Conservation (phyloP, 2,113 vertebrate species). For the Equus przewalskii region DNA sequence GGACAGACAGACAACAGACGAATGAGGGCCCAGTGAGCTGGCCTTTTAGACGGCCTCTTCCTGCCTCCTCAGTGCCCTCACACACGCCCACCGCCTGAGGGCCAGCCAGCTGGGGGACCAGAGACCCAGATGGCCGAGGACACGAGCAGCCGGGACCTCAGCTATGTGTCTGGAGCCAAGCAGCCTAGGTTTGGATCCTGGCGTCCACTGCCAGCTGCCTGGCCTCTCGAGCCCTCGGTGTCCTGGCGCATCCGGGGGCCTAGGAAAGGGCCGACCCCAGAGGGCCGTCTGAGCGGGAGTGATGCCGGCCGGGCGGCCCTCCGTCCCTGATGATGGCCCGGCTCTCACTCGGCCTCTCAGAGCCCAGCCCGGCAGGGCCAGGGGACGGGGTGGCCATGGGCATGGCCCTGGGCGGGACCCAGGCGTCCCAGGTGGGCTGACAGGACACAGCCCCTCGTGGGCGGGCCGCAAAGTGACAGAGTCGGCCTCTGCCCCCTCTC, state of each 20-base stretch:
- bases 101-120: accelerated
- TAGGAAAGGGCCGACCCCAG: neutral
- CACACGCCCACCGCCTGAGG: neutral
- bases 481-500: neutral
- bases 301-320: neutral
- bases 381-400: no score
- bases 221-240: neutral
- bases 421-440: neutral
- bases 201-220: accelerated
- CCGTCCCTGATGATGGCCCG: no score
- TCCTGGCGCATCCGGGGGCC: neutral
- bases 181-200: neutral
- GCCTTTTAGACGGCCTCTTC: neutral
- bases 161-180: neutral
- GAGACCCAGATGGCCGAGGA: neutral
- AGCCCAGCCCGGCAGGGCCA: neutral
- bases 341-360: neutral
- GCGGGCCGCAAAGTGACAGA: neutral
- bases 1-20: neutral
- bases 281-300: neutral
- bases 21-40: neutral
- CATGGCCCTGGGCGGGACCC: neutral
- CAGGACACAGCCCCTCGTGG: neutral
- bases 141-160: neutral
- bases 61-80: neutral